Evolutionary conservation across 2,888 invertebrate genomes (phyloP), one percentile per base, ranked within the genome.

Genomic region (Agelastica alni): DNA sequence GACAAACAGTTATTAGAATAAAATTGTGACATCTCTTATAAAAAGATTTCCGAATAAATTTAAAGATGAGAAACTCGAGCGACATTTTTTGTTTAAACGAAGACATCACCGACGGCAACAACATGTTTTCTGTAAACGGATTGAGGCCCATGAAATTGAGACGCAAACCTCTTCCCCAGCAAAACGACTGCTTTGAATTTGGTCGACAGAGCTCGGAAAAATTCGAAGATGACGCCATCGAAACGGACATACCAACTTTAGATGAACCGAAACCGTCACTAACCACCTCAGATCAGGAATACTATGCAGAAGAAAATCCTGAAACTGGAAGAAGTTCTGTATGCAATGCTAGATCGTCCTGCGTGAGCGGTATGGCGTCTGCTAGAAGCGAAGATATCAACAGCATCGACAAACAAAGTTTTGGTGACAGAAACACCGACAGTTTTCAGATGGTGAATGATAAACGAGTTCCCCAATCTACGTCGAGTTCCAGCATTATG

Each of bases 21-120:
- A n/a, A n/a, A n/a, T n/a, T n/a, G 26, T 26, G 26, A 26, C 26
- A 26, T 26, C 26, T 9, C 26, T 26, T 26, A 7, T 26, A 26
- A 26, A 26, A 26, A 26, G 6, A 6, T 2, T 26, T 5, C 7
- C 22, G 4, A 26, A 7, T 26, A 26, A 7, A 7, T 26, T 26
- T 26, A 26, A 26, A 26, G 3, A 66, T 63, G 67, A 68, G 70
- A 13, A 73, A 71, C 55, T 59, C 67, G 6, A 75, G 75, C 63
- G 75, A 75, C 60, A 75, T 75, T 42, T 75, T 75, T 59, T 72
- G 71, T 53, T 62, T 75, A 46, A 69, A 70, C 53, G 71, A 72
- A 34, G 65, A 69, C n/a, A 61, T 65, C 37, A 69, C 70, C 28
- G 72, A 70, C 48, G 73, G 72, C 17, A 71, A 64, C 26, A 66